Evolutionary conservation across 2,888 invertebrate genomes (phyloP).

Genomic region (Meta bourneti): DNA sequence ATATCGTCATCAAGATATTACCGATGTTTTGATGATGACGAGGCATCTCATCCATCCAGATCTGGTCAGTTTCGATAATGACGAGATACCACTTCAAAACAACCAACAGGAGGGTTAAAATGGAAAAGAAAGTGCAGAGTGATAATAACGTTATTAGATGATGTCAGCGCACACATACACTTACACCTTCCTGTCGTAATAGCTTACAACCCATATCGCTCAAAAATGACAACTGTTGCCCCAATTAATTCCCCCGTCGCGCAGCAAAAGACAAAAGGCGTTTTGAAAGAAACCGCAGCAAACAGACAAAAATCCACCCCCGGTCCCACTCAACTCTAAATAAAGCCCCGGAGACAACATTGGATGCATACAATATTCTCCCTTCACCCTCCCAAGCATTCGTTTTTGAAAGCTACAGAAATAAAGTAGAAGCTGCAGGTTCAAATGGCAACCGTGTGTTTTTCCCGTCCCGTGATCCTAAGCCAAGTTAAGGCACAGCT

Average conservation of each 20-base stretch:
- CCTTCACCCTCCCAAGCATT: conserved; percentile 32
- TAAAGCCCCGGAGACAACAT: conserved; percentile 63
- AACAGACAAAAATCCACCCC: conserved; percentile 32
- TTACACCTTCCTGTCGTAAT: too few species aligned
- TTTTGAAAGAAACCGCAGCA: conserved; percentile 24
- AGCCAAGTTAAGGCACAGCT: conserved; percentile 73
- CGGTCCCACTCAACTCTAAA: conserved; percentile 52
- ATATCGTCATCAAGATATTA: too few species aligned
- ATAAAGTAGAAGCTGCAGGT: conserved; percentile 71
- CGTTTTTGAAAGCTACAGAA: conserved; percentile 63
- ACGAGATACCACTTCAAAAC: too few species aligned
- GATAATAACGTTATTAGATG: too few species aligned
- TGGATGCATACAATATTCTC: conserved; percentile 1
- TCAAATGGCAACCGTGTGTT: conserved; percentile 72
- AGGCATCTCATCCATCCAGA: too few species aligned
- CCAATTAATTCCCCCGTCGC: conserved; percentile 6
- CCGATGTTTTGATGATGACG: too few species aligned
- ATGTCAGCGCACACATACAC: too few species aligned
- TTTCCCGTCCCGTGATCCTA: conserved; percentile 59
- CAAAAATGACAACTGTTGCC: not conserved
- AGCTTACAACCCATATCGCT: too few species aligned
- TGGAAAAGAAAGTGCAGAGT: too few species aligned
- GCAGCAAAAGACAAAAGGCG: conserved; percentile 24
- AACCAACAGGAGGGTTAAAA: too few species aligned
- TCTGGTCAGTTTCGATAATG: too few species aligned